phyloP scores from a whole-genome alignment of 2,797 vertebrate genomes.

The Acipenser transmontanus region DNA sequence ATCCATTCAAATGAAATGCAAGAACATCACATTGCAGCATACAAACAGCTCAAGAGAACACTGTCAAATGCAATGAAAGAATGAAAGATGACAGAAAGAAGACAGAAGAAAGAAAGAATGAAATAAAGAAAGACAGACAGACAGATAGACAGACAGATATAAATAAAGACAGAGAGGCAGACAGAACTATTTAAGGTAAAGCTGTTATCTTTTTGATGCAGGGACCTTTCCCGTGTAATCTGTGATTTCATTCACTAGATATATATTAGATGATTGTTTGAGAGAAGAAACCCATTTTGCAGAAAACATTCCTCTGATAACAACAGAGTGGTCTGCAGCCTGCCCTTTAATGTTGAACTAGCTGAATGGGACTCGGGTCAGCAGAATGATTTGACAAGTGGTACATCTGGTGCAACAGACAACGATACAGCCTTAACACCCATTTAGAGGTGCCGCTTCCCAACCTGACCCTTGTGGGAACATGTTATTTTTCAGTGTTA shows the following conservation, averaged over 20 bases:
- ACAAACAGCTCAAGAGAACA: too few relatives aligned
- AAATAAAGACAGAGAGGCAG: slow-evolving; percentile 22
- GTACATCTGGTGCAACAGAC: slow-evolving; percentile 66
- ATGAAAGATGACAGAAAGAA: slow-evolving; percentile 35
- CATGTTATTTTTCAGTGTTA: slow-evolving; percentile 71
- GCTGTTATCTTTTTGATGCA: slow-evolving; percentile 48
- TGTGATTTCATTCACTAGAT: slow-evolving; percentile 67
- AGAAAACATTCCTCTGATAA: slow-evolving; percentile 62
- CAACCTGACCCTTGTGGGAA: slow-evolving; percentile 70
- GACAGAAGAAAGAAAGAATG: slow-evolving; percentile 34
- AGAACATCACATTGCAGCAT: too few relatives aligned
- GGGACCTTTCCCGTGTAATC: slow-evolving; percentile 76
- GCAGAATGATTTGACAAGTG: slow-evolving; percentile 73
- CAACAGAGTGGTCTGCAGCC: slow-evolving; percentile 64
- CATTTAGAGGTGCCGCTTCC: slow-evolving; percentile 71
- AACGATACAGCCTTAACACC: slow-evolving; percentile 77
- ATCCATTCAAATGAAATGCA: too few relatives aligned
- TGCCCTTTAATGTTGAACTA: slow-evolving; percentile 70
- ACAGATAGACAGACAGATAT: background rate
- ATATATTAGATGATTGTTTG: slow-evolving; percentile 72
- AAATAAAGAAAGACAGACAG: slow-evolving; percentile 17
- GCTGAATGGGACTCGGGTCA: slow-evolving; percentile 68
- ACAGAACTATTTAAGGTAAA: slow-evolving; percentile 56
- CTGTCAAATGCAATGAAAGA: too few relatives aligned
- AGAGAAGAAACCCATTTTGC: slow-evolving; percentile 74